Evolutionary conservation across 2,113 vertebrate species (phyloP).

Genomic region (Telmatochromis sp.): DNA sequence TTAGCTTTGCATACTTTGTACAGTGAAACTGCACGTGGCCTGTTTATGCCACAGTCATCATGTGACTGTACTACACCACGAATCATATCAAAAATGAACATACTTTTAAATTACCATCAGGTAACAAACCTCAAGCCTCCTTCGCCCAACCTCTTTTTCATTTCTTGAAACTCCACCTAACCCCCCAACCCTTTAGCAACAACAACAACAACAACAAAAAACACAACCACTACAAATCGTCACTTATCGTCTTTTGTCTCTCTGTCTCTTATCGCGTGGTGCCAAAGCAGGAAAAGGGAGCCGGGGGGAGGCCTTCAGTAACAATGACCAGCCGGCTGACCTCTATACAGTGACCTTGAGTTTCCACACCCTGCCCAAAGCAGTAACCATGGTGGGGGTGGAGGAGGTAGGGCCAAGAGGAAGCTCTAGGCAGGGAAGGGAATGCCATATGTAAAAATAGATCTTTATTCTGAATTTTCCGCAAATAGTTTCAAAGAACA

Average conservation of each 20-base stretch:
- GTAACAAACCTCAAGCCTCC: background rate
- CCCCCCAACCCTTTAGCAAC: background rate
- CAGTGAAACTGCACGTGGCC: background rate
- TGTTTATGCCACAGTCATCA: background rate
- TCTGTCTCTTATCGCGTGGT: constrained; percentile 82
- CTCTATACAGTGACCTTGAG: constrained; percentile 79
- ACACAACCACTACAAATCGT: constrained; percentile 31
- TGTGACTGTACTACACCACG: background rate
- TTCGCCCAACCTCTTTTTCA: background rate
- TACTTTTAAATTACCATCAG: background rate
- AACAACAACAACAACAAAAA: background rate
- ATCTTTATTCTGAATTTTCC: constrained; percentile 70
- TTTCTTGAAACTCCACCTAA: background rate
- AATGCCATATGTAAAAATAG: constrained; percentile 75
- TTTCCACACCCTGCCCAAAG: constrained; percentile 83
- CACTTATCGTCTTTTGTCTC: constrained; percentile 90
- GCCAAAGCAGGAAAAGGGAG: constrained; percentile 84
- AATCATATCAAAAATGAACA: background rate
- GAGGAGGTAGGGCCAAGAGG: background rate
- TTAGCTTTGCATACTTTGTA: background rate
- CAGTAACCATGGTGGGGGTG: constrained; percentile 10
- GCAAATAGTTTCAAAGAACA: constrained; percentile 71
- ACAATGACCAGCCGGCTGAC: constrained; percentile 83
- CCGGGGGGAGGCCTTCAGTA: constrained; percentile 73
- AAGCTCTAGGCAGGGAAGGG: constrained; percentile 54